Base-by-base conservation (phyloP, 2,888 invertebrate species). In the Microctonus aethiopoides region DNA sequence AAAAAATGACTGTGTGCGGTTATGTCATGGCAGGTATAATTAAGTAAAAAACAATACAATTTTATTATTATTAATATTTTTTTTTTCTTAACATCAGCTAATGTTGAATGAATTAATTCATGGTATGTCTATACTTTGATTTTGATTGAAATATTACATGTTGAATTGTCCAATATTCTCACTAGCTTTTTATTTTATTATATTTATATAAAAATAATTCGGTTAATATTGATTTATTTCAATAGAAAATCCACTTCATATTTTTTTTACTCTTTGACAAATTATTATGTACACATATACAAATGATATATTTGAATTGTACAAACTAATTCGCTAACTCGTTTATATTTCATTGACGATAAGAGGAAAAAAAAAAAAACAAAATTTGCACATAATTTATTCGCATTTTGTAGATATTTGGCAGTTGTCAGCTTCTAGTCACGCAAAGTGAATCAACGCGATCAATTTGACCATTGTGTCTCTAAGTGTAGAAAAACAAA, bases 371-470 rank as follows among this genome's bases (percentile, higher is more conserved):
- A 57, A n/a, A n/a, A 4, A 46, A 46, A 46, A 29, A 7, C 4
- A 29, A 29, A 52, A 5, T n/a, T n/a, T 52, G 16, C 32, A 22
- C 29, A 56, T 16, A 26, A n/a, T 46, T 20, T 34, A 16, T 34
- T 57, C 32, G 57, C 57, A 9, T 16, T 57, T 32, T 54, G 54
- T 26, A 54, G 60, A 60, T 60, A 54, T 26, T 65, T 20, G 51
- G 16, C 61, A 68, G 62, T 34, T 56, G 61, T 68, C 61, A 62
- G 61, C 39, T 68, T 68, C 61, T 54, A 68, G 68, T 61, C 61
- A 68, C 61, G 52, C 62, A 13, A 26, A 39, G 54, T 62, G 56
- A 56, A 41, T 54, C 52, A 36, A 52, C 39, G 22, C 52, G 52
- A 22, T 24, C 64, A 11, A 26, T 54, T 65, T 36, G 52, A 54